Conservation (phyloP, 2,888 invertebrate species). For the Mylabris sibirica region DNA sequence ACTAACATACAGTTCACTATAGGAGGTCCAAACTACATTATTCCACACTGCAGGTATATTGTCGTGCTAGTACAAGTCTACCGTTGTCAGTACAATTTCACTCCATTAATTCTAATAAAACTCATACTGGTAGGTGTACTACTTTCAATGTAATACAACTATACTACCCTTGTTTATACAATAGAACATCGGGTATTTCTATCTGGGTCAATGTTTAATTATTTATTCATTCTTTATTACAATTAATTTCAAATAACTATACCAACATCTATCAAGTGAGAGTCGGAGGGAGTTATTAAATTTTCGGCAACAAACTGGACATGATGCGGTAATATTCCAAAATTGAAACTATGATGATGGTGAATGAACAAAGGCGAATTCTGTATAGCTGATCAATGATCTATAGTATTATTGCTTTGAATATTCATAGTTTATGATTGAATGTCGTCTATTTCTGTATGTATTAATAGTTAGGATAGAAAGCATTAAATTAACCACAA, state of each 20-base stretch:
- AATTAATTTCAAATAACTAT: not conserved
- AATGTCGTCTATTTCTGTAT: constrained; percentile 28
- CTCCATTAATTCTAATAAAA: constrained; percentile 28
- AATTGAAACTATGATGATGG: not conserved
- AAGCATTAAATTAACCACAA: constrained; percentile 15
- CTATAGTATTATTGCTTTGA: constrained; percentile 18
- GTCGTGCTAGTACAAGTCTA: constrained; percentile 19
- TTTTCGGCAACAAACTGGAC: not conserved
- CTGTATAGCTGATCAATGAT: not conserved
- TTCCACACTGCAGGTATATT: constrained; percentile 25
- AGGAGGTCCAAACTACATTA: constrained; percentile 24
- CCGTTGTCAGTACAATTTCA: constrained; percentile 24
- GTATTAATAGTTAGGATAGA: constrained; percentile 18
- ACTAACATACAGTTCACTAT: constrained; percentile 24
- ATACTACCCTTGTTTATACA: not conserved
- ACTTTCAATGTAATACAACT: not conserved
- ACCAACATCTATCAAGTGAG: not conserved
- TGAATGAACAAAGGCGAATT: not conserved
- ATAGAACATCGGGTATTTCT: not conserved
- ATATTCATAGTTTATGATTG: constrained; percentile 30
- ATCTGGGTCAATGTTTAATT: not conserved
- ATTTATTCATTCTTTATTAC: not conserved
- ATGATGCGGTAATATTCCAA: not conserved
- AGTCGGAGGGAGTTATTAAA: not conserved
- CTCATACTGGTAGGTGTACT: constrained; percentile 10